Evolutionary conservation across 2,113 vertebrate species (phyloP).

Genomic region (Suncus etruscus): DNA sequence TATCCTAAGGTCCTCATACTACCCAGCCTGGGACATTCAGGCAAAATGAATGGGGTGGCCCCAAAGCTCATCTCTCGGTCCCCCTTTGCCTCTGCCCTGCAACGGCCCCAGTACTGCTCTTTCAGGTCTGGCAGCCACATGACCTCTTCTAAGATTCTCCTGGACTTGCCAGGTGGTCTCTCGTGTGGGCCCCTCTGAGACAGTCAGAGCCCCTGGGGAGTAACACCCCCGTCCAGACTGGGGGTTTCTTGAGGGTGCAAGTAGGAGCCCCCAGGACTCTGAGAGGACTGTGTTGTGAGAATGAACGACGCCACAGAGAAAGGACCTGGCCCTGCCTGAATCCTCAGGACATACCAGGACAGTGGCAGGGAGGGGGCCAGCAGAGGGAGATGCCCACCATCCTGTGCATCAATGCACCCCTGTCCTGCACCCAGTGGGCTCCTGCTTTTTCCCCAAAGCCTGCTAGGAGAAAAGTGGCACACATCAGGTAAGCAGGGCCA

Average conservation of each 20-base stretch:
- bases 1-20: background rate
- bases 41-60: background rate
- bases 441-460: background rate
- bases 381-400: no score
- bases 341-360: background rate
- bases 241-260: background rate
- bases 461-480: background rate
- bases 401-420: no score
- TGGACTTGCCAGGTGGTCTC: background rate
- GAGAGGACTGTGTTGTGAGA: no score
- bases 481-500: background rate
- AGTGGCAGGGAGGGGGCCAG: background rate
- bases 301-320: no score
- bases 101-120: background rate
- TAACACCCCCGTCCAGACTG: background rate
- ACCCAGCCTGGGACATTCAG: background rate
- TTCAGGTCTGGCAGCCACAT: background rate
- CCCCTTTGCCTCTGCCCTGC: background rate
- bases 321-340: no score
- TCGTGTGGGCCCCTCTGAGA: background rate
- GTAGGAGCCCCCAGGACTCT: no score
- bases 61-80: no score
- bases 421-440: no score
- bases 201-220: background rate
- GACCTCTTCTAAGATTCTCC: conserved; percentile 16